Evolutionary conservation across 2,888 invertebrate species (phyloP), one percentile per base, ranked within the genome.

Genomic region (Dilophus febrilis): DNA sequence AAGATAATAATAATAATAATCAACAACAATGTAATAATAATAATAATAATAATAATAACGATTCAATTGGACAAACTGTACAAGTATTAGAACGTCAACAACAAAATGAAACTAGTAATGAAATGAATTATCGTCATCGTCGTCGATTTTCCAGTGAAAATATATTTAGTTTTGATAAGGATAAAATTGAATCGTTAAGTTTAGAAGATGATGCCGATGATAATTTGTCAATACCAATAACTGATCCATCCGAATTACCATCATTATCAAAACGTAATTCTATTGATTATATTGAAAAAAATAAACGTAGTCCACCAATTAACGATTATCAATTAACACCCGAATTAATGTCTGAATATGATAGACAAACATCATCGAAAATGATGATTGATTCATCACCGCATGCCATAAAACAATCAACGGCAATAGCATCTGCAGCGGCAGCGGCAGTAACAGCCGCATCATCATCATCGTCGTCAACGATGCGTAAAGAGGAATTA

Each of bases 121-220:
- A 18, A 29, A 18, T 13, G 35, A 40, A 18, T 54, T 57, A 1
- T 73, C 68, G 49, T n/a, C n/a, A n/a, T n/a, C n/a, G n/a, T n/a
- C 72, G 75, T 17, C 71, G 77, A 13, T 77, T 78, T 34, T 78
- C 78, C n/a, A 72, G 60, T 44, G 70, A 71, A 45, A 71, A 78
- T 47, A 75, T 80, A 6, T 80, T 80, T 51, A 79, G 79, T 56
- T 80, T 80, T 49, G 80, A 80, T 52, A 77, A 79, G 53, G 79
- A 79, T 47, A 73, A 75, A 51, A 80, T 80, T 43, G 78, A 79
- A 52, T 77, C 77, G 3, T 57, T 79, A 35, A 76, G 77, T 37
- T 72, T 75, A 45, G 64, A 59, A 46, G 51, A 53, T 43, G 48
- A 52, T 40, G 65, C 67, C 2, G 38, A 32, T 7, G 19, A 32